Evolutionary conservation across 2,888 invertebrate species (phyloP).

Genomic region (Nomada flava): DNA sequence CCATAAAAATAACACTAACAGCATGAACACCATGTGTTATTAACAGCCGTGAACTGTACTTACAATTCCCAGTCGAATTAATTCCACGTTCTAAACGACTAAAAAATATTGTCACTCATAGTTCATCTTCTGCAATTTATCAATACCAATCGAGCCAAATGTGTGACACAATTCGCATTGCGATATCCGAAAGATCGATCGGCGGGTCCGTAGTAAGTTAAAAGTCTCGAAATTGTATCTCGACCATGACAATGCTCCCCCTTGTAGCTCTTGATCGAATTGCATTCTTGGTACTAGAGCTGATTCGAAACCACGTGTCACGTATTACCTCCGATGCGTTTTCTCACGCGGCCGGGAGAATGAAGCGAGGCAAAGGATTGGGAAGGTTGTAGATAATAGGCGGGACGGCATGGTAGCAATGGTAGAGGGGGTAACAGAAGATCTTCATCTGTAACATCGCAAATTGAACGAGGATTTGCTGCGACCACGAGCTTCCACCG

Average conservation of each 20-base stretch:
- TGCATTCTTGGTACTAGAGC: constrained; percentile 57
- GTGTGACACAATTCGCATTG: background rate
- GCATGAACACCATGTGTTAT: too few relatives aligned
- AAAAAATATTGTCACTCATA: background rate
- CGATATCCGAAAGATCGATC: background rate
- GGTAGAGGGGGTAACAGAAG: constrained; percentile 62
- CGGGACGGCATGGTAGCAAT: constrained; percentile 38
- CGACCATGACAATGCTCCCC: constrained; percentile 60
- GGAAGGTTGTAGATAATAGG: constrained; percentile 58
- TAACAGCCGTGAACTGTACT: too few relatives aligned
- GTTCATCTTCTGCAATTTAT: background rate
- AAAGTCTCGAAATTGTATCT: constrained; percentile 53
- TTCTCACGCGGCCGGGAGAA: constrained; percentile 70
- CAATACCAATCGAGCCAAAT: background rate
- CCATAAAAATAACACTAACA: too few relatives aligned
- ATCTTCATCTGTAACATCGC: constrained; percentile 80
- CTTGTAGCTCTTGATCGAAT: constrained; percentile 70
- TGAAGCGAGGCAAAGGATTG: constrained; percentile 58
- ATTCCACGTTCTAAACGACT: too few relatives aligned
- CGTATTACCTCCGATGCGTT: constrained; percentile 73
- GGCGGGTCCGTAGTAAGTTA: constrained; percentile 1
- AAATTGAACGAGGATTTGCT: constrained; percentile 81
- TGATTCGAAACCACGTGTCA: constrained; percentile 70
- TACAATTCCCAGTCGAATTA: too few relatives aligned
- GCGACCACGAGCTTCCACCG: constrained; percentile 79